Evolutionary conservation across 2,888 invertebrate genomes (phyloP).

Genomic region (Pelosia muscerda): DNA sequence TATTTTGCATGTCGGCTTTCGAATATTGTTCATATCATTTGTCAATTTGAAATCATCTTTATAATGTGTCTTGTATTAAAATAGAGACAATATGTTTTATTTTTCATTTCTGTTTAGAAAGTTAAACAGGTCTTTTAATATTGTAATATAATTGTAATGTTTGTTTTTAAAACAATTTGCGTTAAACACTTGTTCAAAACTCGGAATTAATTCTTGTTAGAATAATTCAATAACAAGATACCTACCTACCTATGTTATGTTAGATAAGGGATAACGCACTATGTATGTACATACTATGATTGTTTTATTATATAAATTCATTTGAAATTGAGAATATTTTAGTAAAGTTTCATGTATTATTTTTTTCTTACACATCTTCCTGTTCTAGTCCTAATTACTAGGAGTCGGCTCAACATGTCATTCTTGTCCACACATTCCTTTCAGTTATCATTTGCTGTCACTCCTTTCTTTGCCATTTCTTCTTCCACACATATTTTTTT

Average conservation of each 20-base stretch:
- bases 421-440: no score
- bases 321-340: no score
- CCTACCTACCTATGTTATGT: not conserved
- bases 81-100: not conserved
- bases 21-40: constrained; percentile 4
- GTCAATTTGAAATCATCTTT: not conserved
- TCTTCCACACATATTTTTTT: no score
- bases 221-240: constrained; percentile 6
- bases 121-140: constrained; percentile 25
- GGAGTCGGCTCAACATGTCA: no score
- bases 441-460: no score
- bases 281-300: no score
- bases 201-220: constrained; percentile 16
- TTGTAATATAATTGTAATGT: constrained; percentile 27
- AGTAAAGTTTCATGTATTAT: no score
- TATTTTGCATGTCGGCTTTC: no score
- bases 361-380: no score
- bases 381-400: no score
- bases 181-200: constrained; percentile 9
- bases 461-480: no score
- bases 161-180: constrained; percentile 27
- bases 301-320: no score
- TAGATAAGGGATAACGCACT: not conserved
- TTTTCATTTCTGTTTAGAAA: not conserved
- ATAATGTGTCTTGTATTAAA: not conserved